Base-by-base conservation (phyloP, 2,888 invertebrate genomes). In the Parnassius mnemosyne region DNA sequence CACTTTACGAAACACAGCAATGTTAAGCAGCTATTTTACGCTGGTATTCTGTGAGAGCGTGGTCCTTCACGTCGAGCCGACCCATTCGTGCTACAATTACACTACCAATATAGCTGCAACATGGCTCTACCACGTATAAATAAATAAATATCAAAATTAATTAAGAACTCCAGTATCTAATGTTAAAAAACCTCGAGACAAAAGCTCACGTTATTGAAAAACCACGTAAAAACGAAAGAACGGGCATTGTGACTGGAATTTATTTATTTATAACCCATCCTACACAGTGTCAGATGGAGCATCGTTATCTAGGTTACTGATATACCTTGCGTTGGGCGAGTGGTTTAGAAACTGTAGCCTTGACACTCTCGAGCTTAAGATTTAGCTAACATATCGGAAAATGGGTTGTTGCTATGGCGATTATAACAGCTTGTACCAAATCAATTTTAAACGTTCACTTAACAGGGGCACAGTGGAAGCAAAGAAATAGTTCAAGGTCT, bases 181-280 rank as follows among this genome's bases (percentile, higher is more conserved):
- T 7, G 34, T 34, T 34, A 34, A 34, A 0, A 1, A 0, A 34
- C 5, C 34, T 7, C 34, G 34, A 44, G 49, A 55, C 20, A 60
- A 44, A 44, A 58, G 2, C 25, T n/a, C 43, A 44, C 50, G 51
- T 10, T 41, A 20, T 46, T 10, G 52, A 51, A 61, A 50, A 56
- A 61, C 52, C 41, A n/a, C 57, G 52, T 16, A 44, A 13, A 52
- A 51, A n/a, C 44, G 46, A 50, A 25, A 46, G 25, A 57, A 57
- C 57, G 53, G n/a, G 57, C 53, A 70, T 64, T 67, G 69, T 68
- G 66, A 68, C 70, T 68, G 63, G 65, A 71, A 78, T 73, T 77
- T 83, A 83, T 73, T 77, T 83, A 83, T 77, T 80, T 79, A 79
- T 78, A 79, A 75, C 78, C 71, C 81, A 84, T 81, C 82, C 76